Evolutionary conservation across 2,888 invertebrate genomes (phyloP), one percentile per base, ranked within the genome.

Genomic region (Iselma pallidipennis): DNA sequence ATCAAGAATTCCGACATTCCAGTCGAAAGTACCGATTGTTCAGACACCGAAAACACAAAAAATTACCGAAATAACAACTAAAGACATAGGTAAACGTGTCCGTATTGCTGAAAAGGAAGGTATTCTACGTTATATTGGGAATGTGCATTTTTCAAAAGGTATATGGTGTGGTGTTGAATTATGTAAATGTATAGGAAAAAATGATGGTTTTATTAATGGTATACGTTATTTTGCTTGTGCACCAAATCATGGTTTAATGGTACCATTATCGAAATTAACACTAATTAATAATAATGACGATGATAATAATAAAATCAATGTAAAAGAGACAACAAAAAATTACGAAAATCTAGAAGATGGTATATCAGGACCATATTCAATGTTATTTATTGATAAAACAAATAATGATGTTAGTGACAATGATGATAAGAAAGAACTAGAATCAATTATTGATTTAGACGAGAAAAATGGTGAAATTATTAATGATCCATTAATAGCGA

Each of bases 121-220:
- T 1, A 81, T 82, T 14, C 78, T 89, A 31, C 81, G 85, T 7
- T 88, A 83, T 77, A 82, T 86, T 64, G 89, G 90, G 3, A 78
- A 80, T 31, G 85, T 86, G 6, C 78, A 81, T 59, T 82, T 83
- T 66, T 82, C 85, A 50, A 82, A 85, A 49, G 86, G 86, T 33
- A 80, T 83, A 19, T 90, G 88, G 87, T 89, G 89, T 77, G 89
- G 89, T 7, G 82, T 89, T 49, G 88, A 89, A 77, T 78, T 89
- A 56, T 81, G 83, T 57, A 63, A 56, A 21, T 82, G 82, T 49
- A 82, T 83, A 61, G 89, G 89, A 19, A 86, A 86, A 71, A 85
- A 89, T 79, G 87, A 89, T 80, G 89, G 89, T 48, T 78, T 82
- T 45, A 85, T 88, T 10, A 81, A 84, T 62, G 88, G 88, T 10